Evolutionary conservation across 1,140 invertebrate species (phyloP).

Genomic region (Drosophila asahinai): DNA sequence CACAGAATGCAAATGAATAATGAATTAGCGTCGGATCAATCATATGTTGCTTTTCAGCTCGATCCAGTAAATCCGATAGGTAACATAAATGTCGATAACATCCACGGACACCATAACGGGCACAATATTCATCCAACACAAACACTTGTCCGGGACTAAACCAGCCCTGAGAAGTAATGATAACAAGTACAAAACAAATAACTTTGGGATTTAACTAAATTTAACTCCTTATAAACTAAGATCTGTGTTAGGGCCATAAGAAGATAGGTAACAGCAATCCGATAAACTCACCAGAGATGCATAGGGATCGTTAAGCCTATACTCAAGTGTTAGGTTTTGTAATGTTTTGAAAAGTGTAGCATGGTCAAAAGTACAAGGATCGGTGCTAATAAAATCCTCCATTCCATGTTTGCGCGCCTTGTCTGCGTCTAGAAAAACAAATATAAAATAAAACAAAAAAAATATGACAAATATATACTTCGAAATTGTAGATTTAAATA

Average conservation of each 20-base stretch:
- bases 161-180: conserved; percentile 92
- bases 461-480: neutral
- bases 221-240: neutral
- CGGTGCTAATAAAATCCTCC: conserved; percentile 99
- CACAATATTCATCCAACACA: conserved; percentile 99
- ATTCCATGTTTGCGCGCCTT: conserved; percentile 98
- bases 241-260: neutral
- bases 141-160: conserved; percentile 99
- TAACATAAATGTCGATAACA: conserved; percentile 98
- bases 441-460: conserved; percentile 2
- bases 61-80: conserved; percentile 97
- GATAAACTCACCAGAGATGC: conserved; percentile 93
- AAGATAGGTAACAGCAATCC: neutral
- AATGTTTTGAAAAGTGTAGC: conserved; percentile 95
- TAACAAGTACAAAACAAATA: neutral
- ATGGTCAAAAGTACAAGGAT: conserved; percentile 98
- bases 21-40: conserved; percentile 99
- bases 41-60: conserved; percentile 96
- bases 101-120: conserved; percentile 97
- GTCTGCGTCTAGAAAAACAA: conserved; percentile 91
- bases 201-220: neutral
- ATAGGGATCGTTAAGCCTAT: conserved; percentile 98
- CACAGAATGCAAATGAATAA: conserved; percentile 99
- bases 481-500: too few relatives aligned
- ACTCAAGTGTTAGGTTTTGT: conserved; percentile 97